Evolutionary conservation across 2,888 invertebrate genomes (phyloP), one percentile per base, ranked within the genome.

Genomic region (Venustoraphidia nigricollis): DNA sequence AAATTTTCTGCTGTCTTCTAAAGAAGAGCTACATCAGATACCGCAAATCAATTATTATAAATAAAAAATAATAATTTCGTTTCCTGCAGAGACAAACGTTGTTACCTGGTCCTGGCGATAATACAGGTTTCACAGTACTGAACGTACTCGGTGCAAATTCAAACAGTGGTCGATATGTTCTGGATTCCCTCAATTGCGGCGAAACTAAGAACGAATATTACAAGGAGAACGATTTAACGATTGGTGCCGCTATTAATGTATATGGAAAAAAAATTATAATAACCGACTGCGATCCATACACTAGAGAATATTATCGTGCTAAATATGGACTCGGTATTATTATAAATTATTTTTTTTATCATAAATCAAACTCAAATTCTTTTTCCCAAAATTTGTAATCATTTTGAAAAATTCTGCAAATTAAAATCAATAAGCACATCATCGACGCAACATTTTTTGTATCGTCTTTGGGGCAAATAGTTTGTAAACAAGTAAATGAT

Each of bases 281-380:
- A 0, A 85, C 81, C 0, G 83, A 88, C 62, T 88, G 91, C 58
- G 94, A 95, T 66, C 71, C 76, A 2, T 92, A 82, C 57, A 94
- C 94, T 0, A 83, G 80, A 62, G 81, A 87, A 48, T 93, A 85
- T 66, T 94, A 92, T 66, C 70, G 77, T 3, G 73, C 75, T 48
- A 83, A 81, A 52, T 80, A 76, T 60, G 78, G 79, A 38, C 66
- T 80, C 52, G 74, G 76, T 76, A 61, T 57, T 27, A 27, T 27
- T 6, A 27, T 27, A 27, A 27, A 27, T 6, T 27, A 27, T 6
- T 27, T 27, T 27, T 27, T 27, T 27, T 2, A 17, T 17, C 17
- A 17, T 4, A 17, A 17, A 27, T 27, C 3, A 27, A 27, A 27
- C 6, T 44, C 35, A n/a, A 9, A 39, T 34, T 46, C 34, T 17